Evolutionary conservation across 2,888 invertebrate genomes (phyloP).

Genomic region (Ormyrus pomaceus): DNA sequence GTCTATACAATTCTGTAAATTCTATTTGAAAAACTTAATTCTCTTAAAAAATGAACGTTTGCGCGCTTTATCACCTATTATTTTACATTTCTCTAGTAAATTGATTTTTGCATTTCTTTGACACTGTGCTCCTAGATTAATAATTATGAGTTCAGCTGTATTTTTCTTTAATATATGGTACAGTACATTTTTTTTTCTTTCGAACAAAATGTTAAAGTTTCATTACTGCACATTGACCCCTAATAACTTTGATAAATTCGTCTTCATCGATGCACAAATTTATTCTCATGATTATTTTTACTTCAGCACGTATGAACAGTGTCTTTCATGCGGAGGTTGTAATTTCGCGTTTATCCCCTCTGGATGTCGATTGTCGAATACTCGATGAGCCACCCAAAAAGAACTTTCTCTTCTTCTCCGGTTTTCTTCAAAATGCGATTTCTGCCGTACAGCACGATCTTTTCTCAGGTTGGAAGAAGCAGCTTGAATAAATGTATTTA

Average conservation of each 20-base stretch:
- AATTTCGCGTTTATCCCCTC: conserved; percentile 8
- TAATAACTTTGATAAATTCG: conserved; percentile 34
- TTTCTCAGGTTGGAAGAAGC: neutral
- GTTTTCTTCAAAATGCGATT: conserved; percentile 13
- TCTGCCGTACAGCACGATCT: neutral
- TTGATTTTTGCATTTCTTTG: conserved; percentile 20
- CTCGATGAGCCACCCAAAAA: conserved; percentile 30
- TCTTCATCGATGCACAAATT: conserved; percentile 1
- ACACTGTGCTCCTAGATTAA: conserved; percentile 26
- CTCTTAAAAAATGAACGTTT: conserved; percentile 3
- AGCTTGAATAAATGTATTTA: neutral
- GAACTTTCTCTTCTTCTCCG: neutral
- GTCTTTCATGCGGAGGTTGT: conserved; percentile 16
- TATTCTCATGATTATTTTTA: neutral
- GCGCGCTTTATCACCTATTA: neutral
- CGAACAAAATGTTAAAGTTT: neutral
- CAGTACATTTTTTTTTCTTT: neutral
- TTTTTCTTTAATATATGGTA: conserved; percentile 6
- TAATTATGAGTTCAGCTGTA: conserved; percentile 13
- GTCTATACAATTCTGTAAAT: conserved; percentile 6
- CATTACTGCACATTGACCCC: conserved; percentile 23
- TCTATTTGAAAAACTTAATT: conserved; percentile 2
- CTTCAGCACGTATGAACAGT: conserved; percentile 27
- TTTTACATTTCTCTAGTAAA: conserved; percentile 23
- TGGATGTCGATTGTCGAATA: conserved; percentile 38